A percentile compares a stretch with the other conserved stretches of the same genome.
These are phyloP conservation scores for Colletes latitarsis DNA, from an alignment of 1,140 invertebrate genomes.

Conservation along the genomic window DNA sequence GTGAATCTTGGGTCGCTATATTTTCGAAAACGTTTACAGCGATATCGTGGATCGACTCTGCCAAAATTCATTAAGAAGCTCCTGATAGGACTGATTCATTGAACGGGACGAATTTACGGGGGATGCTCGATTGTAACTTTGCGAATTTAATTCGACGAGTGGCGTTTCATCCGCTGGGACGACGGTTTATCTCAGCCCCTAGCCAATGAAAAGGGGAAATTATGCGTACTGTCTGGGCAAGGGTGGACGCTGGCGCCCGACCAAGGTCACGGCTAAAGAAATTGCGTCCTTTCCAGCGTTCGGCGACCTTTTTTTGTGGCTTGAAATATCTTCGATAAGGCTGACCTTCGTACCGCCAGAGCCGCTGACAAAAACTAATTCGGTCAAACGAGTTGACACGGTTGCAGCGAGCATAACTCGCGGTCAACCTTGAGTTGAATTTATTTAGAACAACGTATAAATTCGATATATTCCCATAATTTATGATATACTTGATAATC, in stretches of 20 bases:
- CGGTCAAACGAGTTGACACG: too few relatives aligned
- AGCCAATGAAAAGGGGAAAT: conserved; percentile 7
- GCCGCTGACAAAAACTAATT: too few relatives aligned
- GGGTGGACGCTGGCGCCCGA: conserved; percentile 26
- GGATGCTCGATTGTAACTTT: background rate
- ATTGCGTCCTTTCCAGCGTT: conserved; percentile 12
- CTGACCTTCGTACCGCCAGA: background rate
- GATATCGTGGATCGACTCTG: too few relatives aligned
- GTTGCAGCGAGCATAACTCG: too few relatives aligned
- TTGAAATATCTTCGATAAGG: conserved; percentile 7
- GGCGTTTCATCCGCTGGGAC: background rate
- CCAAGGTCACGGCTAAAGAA: conserved; percentile 37
- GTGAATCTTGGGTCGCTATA: too few relatives aligned
- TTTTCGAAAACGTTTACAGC: too few relatives aligned
- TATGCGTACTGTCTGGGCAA: conserved; percentile 5
- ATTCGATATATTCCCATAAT: too few relatives aligned
- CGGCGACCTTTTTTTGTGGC: conserved; percentile 18
- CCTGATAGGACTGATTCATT: background rate
- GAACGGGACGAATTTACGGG: background rate
- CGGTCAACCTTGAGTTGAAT: too few relatives aligned
- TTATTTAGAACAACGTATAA: too few relatives aligned
- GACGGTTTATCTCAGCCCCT: too few relatives aligned
- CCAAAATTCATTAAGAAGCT: background rate
- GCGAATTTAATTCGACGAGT: background rate
- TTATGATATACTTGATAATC: too few relatives aligned